These are phyloP conservation scores for Beaufortia kweichowensis DNA, from an alignment of 2,113 vertebrate species.

Conservation along the genomic window DNA sequence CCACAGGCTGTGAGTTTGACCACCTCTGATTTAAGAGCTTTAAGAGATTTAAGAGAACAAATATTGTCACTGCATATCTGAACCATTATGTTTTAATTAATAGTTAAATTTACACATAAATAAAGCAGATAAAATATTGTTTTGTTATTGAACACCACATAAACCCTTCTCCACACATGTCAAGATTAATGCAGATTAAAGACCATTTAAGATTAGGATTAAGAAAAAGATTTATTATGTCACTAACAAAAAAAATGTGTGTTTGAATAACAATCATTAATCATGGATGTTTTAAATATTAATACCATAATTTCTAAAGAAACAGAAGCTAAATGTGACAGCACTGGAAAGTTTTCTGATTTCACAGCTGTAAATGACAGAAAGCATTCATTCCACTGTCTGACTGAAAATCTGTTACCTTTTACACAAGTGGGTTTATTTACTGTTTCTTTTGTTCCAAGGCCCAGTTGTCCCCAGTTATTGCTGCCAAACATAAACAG, in stretches of 20 bases:
- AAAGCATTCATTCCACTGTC: not conserved
- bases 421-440: constrained; percentile 92
- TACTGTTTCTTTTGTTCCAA: constrained; percentile 83
- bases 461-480: constrained; percentile 94
- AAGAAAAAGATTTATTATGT: constrained; percentile 9
- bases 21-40: constrained; percentile 90
- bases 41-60: constrained; percentile 64
- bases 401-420: constrained; percentile 71
- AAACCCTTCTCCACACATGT: not conserved
- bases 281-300: too few relatives aligned
- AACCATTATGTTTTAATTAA: not conserved
- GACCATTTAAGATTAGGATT: constrained; percentile 53
- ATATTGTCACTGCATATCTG: not conserved
- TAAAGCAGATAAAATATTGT: not conserved
- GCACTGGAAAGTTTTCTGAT: not conserved
- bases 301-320: not conserved
- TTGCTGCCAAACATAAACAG: constrained; percentile 96
- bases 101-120: not conserved
- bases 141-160: not conserved
- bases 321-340: not conserved
- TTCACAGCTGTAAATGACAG: constrained; percentile 53
- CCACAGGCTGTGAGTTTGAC: constrained; percentile 88
- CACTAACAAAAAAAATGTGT: too few relatives aligned
- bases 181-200: constrained; percentile 53
- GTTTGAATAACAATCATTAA: too few relatives aligned